Base-by-base conservation (phyloP, 2,113 vertebrate genomes). In the Hippocampus zosterae region DNA sequence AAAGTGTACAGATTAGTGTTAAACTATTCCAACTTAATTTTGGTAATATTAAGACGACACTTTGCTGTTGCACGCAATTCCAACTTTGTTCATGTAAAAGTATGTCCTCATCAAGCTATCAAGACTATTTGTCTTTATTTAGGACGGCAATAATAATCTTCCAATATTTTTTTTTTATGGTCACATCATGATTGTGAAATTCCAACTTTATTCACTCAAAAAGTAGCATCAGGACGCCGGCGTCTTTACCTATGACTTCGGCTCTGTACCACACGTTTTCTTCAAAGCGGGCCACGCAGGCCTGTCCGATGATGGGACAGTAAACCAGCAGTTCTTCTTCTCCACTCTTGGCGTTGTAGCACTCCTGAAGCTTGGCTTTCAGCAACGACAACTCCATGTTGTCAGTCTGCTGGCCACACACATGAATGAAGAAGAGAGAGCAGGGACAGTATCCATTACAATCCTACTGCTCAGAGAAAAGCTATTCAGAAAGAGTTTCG, bases 241-340 rank as follows among this genome's bases (percentile, higher is more conserved):
- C 72, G 46, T 0, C 66, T 88, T 81, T 89, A 98, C 97, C 95
- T 79, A 83, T 85, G 69, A 97, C 89, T 81, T 91, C 88, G 68
- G 93, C 96, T 89, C 96, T 93, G 81, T 91, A 94, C 97, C 97
- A 99, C 66, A 85, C 64, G 56, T 91, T 89, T 87, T 95, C 92
- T 21, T 94, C 81, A 74, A 88, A 94, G 68, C 86, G 89, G 48
- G 95, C 95, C 44, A 96, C 78, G 61, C 94, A 97, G n/a, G 94
- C 88, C 84, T 99, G 94, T 68, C 91, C 91, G 44, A 93, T 81
- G 74, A 89, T 65, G 18, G 95, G 94, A 70, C 86, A 92, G 79
- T 88, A 81, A 65, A 98, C 81, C 80, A 84, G 80, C 41, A 94
- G 81, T 68, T 88, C 81, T 18, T 81, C 85, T 25, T 77, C 68